phyloP scores from a whole-genome alignment of 2,888 invertebrate species.

The Oxycera nigricornis region DNA sequence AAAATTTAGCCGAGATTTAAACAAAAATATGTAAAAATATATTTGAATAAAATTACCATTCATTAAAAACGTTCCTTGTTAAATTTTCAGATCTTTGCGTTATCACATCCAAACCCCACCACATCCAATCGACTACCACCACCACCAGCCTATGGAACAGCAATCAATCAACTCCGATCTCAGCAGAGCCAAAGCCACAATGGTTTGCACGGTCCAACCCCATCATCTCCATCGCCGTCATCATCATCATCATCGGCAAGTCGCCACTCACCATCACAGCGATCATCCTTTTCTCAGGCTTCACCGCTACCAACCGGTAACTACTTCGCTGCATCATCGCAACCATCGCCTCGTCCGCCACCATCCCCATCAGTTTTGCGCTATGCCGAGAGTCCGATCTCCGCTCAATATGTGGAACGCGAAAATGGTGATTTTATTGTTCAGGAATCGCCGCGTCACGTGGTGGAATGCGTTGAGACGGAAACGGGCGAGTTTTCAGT shows the following conservation, averaged over 20 bases:
- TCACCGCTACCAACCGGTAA: not conserved
- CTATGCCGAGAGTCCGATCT: constrained; percentile 55
- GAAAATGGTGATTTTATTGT: constrained; percentile 62
- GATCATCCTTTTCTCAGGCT: not conserved
- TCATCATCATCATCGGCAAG: not conserved
- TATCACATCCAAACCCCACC: constrained; percentile 45
- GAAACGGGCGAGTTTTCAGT: constrained; percentile 62
- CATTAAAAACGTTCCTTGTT: no score
- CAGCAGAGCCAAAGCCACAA: constrained; percentile 58
- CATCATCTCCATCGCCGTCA: not conserved
- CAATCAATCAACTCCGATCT: constrained; percentile 62
- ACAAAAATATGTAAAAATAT: no score
- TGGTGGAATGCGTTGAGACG: constrained; percentile 61
- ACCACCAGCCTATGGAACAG: constrained; percentile 61
- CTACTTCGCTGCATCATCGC: not conserved
- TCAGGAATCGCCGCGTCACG: constrained; percentile 60
- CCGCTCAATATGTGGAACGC: constrained; percentile 59
- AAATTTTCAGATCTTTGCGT: constrained; percentile 53
- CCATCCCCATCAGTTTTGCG: constrained; percentile 57
- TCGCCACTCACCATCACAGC: not conserved
- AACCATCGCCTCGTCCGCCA: constrained; percentile 39
- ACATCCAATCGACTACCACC: constrained; percentile 53
- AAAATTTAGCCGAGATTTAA: no score
- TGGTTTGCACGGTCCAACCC: constrained; percentile 12
- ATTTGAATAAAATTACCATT: no score